phyloP scores from a whole-genome alignment of 1,140 invertebrate species.

The Reticulitermes speratus region DNA sequence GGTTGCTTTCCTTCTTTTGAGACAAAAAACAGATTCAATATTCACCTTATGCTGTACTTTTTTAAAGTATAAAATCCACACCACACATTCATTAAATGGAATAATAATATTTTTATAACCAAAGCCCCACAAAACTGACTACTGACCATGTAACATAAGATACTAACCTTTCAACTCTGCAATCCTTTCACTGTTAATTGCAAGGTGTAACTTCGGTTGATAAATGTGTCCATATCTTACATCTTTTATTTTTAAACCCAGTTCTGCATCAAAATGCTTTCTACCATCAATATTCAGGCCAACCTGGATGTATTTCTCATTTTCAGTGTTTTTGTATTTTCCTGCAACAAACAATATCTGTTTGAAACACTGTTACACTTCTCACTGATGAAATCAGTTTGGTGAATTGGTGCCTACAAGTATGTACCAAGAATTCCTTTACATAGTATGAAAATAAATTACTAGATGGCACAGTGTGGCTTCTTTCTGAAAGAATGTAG shows the following conservation, averaged over 20 bases:
- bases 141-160: no score
- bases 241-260: slow-evolving; percentile 53
- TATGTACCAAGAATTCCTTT: not conserved
- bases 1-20: no score
- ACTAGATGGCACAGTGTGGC: not conserved
- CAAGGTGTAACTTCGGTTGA: slow-evolving; percentile 62
- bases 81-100: no score
- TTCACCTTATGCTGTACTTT: no score
- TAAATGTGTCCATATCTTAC: slow-evolving; percentile 62
- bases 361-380: no score
- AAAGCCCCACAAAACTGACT: no score
- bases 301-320: slow-evolving; percentile 63
- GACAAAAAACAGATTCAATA: no score
- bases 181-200: slow-evolving; percentile 64
- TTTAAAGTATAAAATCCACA: no score
- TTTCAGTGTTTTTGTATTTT: slow-evolving; percentile 61
- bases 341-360: slow-evolving; percentile 46
- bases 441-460: not conserved
- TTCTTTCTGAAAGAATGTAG: slow-evolving; percentile 1
- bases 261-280: slow-evolving; percentile 64
- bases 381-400: not conserved
- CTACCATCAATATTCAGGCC: slow-evolving; percentile 66
- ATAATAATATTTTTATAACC: no score
- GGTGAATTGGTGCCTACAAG: not conserved
- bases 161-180: slow-evolving; percentile 61